Evolutionary conservation across 1,140 invertebrate genomes (phyloP).

Genomic region (Hirudo medicinalis): DNA sequence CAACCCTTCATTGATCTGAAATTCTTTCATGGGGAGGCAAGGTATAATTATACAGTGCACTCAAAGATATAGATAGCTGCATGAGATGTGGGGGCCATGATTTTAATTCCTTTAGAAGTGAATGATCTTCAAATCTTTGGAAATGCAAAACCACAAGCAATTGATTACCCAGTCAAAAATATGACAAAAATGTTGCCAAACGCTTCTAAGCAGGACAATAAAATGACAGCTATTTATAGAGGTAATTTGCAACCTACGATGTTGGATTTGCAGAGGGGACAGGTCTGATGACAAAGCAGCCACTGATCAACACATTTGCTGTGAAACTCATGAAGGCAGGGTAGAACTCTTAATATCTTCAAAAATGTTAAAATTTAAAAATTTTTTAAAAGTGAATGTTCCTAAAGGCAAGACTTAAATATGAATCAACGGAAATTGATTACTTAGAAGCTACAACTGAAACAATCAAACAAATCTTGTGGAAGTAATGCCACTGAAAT

Average conservation of each 20-base stretch:
- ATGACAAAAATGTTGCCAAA: neutral
- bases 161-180: neutral
- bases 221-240: neutral
- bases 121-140: neutral
- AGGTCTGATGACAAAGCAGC: constrained; percentile 83
- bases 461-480: neutral
- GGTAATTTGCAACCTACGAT: constrained; percentile 7
- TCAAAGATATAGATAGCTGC: no score
- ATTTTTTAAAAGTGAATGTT: neutral
- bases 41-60: no score
- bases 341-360: constrained; percentile 35
- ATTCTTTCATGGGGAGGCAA: neutral
- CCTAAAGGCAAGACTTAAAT: no score
- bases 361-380: neutral
- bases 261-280: constrained; percentile 42
- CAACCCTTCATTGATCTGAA: constrained; percentile 3
- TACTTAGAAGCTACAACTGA: neutral
- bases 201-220: neutral
- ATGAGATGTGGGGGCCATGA: neutral
- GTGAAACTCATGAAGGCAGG: constrained; percentile 48
- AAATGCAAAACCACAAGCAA: neutral
- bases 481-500: neutral
- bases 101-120: neutral
- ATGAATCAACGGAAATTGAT: neutral
- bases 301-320: constrained; percentile 94